Percentiles rank a stretch among this genome's conserved stretches.
These are phyloP conservation scores for Hemithea aestivaria DNA, from an alignment of 2,888 invertebrate genomes.

Conservation along the genomic window DNA sequence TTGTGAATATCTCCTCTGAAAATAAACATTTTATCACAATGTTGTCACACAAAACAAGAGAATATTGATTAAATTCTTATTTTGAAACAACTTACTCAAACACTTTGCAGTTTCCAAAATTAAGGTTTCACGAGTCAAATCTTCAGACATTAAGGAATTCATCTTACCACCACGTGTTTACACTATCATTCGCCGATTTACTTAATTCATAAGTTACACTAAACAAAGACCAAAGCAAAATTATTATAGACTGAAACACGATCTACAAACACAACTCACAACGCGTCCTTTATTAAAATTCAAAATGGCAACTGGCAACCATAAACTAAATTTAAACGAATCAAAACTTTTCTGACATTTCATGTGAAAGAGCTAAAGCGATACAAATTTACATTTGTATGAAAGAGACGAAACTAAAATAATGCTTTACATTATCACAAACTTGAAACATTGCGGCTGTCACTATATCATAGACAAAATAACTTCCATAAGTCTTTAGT, in stretches of 20 bases:
- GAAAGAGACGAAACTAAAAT: too few species aligned
- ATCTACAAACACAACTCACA: constrained; percentile 12
- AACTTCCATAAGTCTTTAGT: neutral
- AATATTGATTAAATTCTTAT: constrained; percentile 49
- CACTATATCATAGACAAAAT: constrained; percentile 1
- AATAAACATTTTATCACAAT: constrained; percentile 5
- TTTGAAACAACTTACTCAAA: constrained; percentile 69
- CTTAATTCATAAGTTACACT: neutral
- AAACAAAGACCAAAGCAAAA: constrained; percentile 9
- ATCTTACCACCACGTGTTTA: constrained; percentile 51
- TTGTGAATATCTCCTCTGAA: constrained; percentile 63
- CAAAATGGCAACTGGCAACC: constrained; percentile 42
- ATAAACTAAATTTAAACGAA: too few species aligned
- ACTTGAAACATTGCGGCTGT: too few species aligned
- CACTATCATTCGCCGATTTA: constrained; percentile 39
- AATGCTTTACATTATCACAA: too few species aligned
- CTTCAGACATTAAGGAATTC: constrained; percentile 68
- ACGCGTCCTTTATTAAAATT: constrained; percentile 38
- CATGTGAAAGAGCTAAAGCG: too few species aligned
- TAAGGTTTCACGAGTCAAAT: constrained; percentile 60
- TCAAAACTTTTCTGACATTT: too few species aligned
- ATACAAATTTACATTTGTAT: too few species aligned
- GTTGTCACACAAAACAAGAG: constrained; percentile 47
- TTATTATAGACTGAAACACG: constrained; percentile 6
- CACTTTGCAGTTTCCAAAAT: constrained; percentile 59